Evolutionary conservation across 2,797 vertebrate genomes (phyloP).

Genomic region (Erithacus rubecula): DNA sequence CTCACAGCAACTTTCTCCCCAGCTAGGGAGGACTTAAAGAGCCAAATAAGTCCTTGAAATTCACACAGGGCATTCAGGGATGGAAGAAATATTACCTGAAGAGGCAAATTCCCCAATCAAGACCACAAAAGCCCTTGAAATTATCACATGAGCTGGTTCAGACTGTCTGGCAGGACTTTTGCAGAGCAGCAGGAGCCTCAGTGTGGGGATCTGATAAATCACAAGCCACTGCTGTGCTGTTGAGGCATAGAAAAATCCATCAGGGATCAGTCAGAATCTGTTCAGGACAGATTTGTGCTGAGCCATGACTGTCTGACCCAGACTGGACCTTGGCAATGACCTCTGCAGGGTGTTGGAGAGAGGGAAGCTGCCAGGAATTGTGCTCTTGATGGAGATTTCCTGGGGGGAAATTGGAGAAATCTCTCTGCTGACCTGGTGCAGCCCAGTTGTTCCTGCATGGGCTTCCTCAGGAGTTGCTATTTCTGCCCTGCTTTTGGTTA

Average conservation of each 20-base stretch:
- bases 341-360: background rate
- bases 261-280: background rate
- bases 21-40: background rate
- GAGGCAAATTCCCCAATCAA: background rate
- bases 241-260: background rate
- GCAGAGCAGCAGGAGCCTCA: background rate
- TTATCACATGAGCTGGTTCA: background rate
- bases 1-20: background rate
- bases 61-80: background rate
- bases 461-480: background rate
- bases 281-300: background rate
- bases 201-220: background rate
- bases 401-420: background rate
- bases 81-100: background rate
- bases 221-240: background rate
- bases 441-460: background rate
- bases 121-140: constrained; percentile 10
- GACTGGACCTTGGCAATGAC: background rate
- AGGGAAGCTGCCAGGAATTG: background rate
- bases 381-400: background rate
- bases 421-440: background rate
- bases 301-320: background rate
- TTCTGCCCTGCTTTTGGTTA: background rate
- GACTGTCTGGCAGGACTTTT: background rate
- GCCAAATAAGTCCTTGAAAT: constrained; percentile 14